Conservation (phyloP, 2,888 invertebrate genomes). For the Phasia obesa region DNA sequence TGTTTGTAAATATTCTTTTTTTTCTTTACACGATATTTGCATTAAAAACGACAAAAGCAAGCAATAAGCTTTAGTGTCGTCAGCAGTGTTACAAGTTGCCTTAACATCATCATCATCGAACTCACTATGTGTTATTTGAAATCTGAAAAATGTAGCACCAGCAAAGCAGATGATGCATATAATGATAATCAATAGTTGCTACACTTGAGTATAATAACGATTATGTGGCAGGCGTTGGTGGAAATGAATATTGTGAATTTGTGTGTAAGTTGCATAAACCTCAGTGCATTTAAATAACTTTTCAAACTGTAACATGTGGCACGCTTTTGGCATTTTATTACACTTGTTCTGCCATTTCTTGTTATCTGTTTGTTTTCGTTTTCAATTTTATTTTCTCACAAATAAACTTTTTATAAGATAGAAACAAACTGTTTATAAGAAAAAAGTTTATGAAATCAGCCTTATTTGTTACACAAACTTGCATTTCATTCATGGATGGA, state of each 20-base stretch:
- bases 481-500: neutral
- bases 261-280: slow-evolving; percentile 22
- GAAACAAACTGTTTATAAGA: slow-evolving; percentile 30
- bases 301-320: slow-evolving; percentile 70
- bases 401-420: slow-evolving; percentile 33
- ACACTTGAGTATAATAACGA: slow-evolving; percentile 5
- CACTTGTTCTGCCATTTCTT: slow-evolving; percentile 53
- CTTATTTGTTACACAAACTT: slow-evolving; percentile 17
- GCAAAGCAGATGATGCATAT: slow-evolving; percentile 3
- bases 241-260: slow-evolving; percentile 7
- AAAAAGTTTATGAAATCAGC: slow-evolving; percentile 42
- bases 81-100: slow-evolving; percentile 1
- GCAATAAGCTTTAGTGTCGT: slow-evolving; percentile 13
- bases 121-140: neutral
- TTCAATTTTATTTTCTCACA: slow-evolving; percentile 33
- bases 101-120: slow-evolving; percentile 9
- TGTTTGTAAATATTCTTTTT: slow-evolving; percentile 42
- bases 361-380: neutral
- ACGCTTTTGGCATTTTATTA: slow-evolving; percentile 72
- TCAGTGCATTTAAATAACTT: slow-evolving; percentile 54
- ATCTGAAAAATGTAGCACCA: neutral
- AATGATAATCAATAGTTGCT: slow-evolving; percentile 22
- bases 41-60: slow-evolving; percentile 11
- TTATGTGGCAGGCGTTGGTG: neutral
- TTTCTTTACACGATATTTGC: slow-evolving; percentile 23